Base-by-base conservation (phyloP, 2,888 invertebrate genomes). In the Amblyjoppa fuscipennis region DNA sequence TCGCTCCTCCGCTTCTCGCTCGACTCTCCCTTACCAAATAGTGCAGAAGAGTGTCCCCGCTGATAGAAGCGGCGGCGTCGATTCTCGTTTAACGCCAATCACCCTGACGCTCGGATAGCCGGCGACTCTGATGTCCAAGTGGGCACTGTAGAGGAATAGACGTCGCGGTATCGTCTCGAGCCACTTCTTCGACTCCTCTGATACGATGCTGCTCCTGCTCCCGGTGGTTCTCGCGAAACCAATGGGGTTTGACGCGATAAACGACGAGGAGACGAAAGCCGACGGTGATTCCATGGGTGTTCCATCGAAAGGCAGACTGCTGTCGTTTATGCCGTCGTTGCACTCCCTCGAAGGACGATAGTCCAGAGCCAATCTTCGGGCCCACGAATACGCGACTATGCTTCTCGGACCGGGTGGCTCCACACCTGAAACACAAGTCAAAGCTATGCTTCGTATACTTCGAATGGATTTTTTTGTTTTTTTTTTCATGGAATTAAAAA, bases 381-480 rank as follows among this genome's bases (percentile, higher is more conserved):
- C 95, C 91, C 95, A 95, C 49, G 96, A 96, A 93, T 96, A 96
- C 28, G 95, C 96, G 87, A 96, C 95, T 88, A 96, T 96, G 85
- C 96, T 96, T 90, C 95, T 95, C 94, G 96, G 95, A 66, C 92
- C 93, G 28, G 92, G 91, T 61, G 91, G 91, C 83, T 93, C 93
- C 79, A 91, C 91, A 86, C 90, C 93, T 92, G 87, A 75, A 88
- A 85, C 64, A 85, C 68, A 78, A 84, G 69, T 51, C 59, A 61
- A 75, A 56, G 59, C 20, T 45, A 45, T 6, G 13, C 31, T 13
- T 20, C 25, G 13, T 61, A 25, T 56, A 11, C n/a, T 74, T 56
- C n/a, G 13, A 34, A 11, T 7, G 70, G 25, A 25, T 51, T 25
- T 20, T 16, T 31, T 16, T 31, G 25, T 51, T 25, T 20, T 16